Evolutionary conservation across 2,113 vertebrate genomes (phyloP), one percentile per base, ranked within the genome.

Genomic region (Passer montanus): DNA sequence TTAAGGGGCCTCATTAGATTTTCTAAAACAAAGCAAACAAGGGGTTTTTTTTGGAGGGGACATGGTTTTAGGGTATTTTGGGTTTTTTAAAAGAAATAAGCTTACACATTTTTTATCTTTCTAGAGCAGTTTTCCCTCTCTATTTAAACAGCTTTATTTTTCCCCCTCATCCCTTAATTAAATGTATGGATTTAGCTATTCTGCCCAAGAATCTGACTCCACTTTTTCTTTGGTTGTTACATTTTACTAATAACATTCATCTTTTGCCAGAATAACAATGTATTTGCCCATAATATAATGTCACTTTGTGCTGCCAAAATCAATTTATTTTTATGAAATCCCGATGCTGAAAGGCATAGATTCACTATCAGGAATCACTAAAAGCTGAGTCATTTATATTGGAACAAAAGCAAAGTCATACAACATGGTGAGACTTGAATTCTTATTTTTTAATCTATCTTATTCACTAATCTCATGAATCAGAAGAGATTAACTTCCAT

Each of bases 1-100:
- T 98, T 98, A 93, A 99, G 98, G 2, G 99, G 99, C 91, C 98
- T 98, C 99, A 99, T 99, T 92, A 98, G 97, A 87, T 99, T 99
- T 85, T 97, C 99, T 99, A 97, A 91, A 98, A 98, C 84, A 93
- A 81, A 95, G 84, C 70, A 96, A 91, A 97, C 53, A 87, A 79
- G 11, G n/a, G 28, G 6, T 0, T 0, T 13, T 84, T 95, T 95
- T 59, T 31, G n/a, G 17, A 43, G 17, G 53, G 30, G 27, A 46
- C 43, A 24, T 78, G 24, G 6, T 62, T 77, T 64, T 33, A 44
- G 2, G 30, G 20, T 24, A 24, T 9, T 69, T 80, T 0, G 2
- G 27, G 1, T 9, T 15, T 70, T 46, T 77, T 37, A 22, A 12
- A n/a, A 87, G 24, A 85, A 84, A 81, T 30, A 62, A 31, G 11